These are phyloP conservation scores for Cervus canadensis DNA, from an alignment of 2,113 vertebrate species.

Conservation along the genomic window DNA sequence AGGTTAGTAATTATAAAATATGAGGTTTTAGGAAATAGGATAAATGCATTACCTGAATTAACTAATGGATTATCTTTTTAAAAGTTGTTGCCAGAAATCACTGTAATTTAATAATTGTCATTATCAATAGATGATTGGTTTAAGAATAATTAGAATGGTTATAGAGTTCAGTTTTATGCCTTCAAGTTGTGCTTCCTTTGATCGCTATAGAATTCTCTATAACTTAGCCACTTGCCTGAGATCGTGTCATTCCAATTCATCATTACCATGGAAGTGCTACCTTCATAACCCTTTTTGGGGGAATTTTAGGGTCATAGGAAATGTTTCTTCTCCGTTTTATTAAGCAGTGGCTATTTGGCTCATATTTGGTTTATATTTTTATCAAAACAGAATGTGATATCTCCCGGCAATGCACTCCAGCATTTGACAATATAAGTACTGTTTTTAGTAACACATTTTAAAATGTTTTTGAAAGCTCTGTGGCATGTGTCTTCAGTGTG, in stretches of 20 bases:
- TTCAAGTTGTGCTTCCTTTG: neutral
- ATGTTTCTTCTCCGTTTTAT: neutral
- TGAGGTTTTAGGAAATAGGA: neutral
- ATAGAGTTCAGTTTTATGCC: neutral
- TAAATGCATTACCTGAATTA: neutral
- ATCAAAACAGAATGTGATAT: neutral
- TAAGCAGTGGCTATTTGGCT: neutral
- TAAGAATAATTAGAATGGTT: neutral
- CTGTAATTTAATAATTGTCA: neutral
- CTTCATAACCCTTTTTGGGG: fast-evolving
- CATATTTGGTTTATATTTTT: neutral
- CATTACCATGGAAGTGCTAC: fast-evolving
- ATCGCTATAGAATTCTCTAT: neutral
- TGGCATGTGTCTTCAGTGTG: neutral
- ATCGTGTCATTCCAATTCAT: neutral
- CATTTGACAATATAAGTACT: neutral
- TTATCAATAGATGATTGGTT: neutral
- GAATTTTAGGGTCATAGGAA: neutral
- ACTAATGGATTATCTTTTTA: neutral
- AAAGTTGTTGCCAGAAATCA: neutral
- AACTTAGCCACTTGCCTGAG: neutral
- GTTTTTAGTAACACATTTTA: neutral
- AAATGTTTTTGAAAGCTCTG: neutral
- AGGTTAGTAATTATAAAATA: neutral
- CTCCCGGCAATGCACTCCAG: neutral